Evolutionary conservation across 2,888 invertebrate genomes (phyloP), one percentile per base, ranked within the genome.

Genomic region (Choristoneura rosaceana): DNA sequence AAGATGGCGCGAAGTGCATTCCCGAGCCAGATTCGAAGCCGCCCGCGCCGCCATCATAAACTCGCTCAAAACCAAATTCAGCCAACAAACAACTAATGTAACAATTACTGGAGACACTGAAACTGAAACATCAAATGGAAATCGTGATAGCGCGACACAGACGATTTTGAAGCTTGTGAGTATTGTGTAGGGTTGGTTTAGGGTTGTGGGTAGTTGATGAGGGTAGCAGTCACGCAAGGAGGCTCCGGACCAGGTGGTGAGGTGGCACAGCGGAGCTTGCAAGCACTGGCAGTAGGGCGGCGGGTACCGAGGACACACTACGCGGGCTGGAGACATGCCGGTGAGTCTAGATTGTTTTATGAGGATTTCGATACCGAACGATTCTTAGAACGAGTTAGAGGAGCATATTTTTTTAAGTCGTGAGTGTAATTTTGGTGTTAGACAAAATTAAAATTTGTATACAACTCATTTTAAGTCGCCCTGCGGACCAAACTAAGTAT

Each of bases 141-240:
- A 89, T 84, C 82, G 82, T 79, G 84, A 81, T 73, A 76, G 66
- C 66, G 76, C 41, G 12, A 75, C 63, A 62, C 79, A 78, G 76
- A 62, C 70, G 73, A 84, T 84, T 81, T 77, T 81, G 75, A 78
- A 75, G 77, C 81, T 77, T 84, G 83, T 77, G 74, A 70, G 60
- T 25, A 76, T 66, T 74, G 75, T 64, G 69, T 87, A 90, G 77
- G 81, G 90, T 88, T 80, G 86, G 78, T 75, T 84, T 84, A 73
- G 79, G 78, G 58, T 41, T 62, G 25, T 15, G 17, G 15, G 75
- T 71, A 77, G 80, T 71, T 74, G 80, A 77, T 80, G 88, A 85
- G 84, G 87, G 89, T 88, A 84, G 77, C 79, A 85, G 90, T 89
- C 93, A 93, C 93, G 93, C 93, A 82, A 93, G 87, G 84, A 88